Conservation (phyloP, 2,888 invertebrate genomes). For the Encarsia formosa region DNA sequence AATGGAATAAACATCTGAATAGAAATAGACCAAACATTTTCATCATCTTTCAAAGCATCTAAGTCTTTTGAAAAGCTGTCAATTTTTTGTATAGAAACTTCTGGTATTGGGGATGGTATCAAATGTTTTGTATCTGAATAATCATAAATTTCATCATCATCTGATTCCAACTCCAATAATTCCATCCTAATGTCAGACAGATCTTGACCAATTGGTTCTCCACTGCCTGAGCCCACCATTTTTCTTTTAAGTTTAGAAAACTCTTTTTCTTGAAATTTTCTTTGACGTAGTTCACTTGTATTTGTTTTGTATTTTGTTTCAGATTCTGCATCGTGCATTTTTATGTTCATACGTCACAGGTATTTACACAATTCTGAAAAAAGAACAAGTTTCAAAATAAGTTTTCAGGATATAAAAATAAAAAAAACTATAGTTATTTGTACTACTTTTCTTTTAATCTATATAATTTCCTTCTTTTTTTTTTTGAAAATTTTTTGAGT, state of each 20-base stretch:
- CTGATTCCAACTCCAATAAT: conserved; percentile 39
- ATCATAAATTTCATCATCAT: conserved; percentile 36
- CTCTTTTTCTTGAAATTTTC: conserved; percentile 33
- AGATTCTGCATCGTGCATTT: conserved; percentile 42
- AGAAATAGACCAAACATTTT: conserved; percentile 65
- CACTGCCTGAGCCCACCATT: conserved; percentile 46
- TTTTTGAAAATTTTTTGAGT: too few species aligned
- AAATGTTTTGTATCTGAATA: conserved; percentile 38
- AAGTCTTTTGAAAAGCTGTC: conserved; percentile 26
- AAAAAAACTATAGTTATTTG: too few species aligned
- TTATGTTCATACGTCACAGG: conserved; percentile 23
- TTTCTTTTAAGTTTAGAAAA: conserved; percentile 24
- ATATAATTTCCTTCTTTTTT: too few species aligned
- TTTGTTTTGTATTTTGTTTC: conserved; percentile 28
- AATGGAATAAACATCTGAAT: conserved; percentile 83
- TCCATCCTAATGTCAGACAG: conserved; percentile 39
- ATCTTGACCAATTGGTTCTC: conserved; percentile 39
- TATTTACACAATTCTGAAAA: conserved; percentile 17
- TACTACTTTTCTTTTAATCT: too few species aligned
- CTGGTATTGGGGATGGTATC: conserved; percentile 33
- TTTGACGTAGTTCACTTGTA: conserved; percentile 36
- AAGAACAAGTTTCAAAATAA: too few species aligned
- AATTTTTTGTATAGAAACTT: conserved; percentile 23
- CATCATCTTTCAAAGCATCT: conserved; percentile 41
- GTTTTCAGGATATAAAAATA: too few species aligned